A percentile compares a stretch with the other conserved stretches of the same genome.
Conservation (phyloP, 2,113 vertebrate genomes). For the Bostrychus sinensis region DNA sequence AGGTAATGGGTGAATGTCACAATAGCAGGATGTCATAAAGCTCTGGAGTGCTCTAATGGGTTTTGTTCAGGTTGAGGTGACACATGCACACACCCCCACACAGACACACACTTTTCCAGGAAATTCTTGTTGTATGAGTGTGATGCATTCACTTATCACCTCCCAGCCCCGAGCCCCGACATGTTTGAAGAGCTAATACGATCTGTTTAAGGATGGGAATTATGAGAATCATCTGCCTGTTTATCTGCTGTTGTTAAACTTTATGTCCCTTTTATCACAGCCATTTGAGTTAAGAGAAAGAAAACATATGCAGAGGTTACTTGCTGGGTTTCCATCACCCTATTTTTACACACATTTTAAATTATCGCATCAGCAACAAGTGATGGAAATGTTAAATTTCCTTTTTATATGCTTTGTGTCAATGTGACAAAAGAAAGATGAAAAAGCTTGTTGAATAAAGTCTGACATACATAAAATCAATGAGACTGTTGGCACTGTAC, state of each 20-base stretch:
- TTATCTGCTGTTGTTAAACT: constrained; percentile 14
- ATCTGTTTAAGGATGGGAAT: constrained; percentile 47
- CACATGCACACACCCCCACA: constrained; percentile 46
- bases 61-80: constrained; percentile 80
- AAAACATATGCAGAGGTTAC: background rate
- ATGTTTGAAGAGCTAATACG: constrained; percentile 53
- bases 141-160: constrained; percentile 50
- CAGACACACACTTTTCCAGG: constrained; percentile 53
- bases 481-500: too few species aligned
- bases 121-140: constrained; percentile 48
- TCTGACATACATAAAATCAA: too few species aligned
- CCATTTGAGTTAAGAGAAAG: background rate
- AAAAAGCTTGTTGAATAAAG: too few species aligned
- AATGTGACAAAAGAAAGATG: too few species aligned
- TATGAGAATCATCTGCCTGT: constrained; percentile 36
- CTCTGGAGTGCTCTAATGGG: constrained; percentile 77
- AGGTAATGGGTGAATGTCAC: constrained; percentile 78
- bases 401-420: too few species aligned
- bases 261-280: background rate
- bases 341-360: too few species aligned
- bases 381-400: too few species aligned
- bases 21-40: constrained; percentile 79
- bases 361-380: too few species aligned
- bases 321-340: too few species aligned
- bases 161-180: constrained; percentile 20